These are phyloP conservation scores for Zonotrichia albicollis DNA, from an alignment of 2,797 vertebrate species.

Conservation along the genomic window DNA sequence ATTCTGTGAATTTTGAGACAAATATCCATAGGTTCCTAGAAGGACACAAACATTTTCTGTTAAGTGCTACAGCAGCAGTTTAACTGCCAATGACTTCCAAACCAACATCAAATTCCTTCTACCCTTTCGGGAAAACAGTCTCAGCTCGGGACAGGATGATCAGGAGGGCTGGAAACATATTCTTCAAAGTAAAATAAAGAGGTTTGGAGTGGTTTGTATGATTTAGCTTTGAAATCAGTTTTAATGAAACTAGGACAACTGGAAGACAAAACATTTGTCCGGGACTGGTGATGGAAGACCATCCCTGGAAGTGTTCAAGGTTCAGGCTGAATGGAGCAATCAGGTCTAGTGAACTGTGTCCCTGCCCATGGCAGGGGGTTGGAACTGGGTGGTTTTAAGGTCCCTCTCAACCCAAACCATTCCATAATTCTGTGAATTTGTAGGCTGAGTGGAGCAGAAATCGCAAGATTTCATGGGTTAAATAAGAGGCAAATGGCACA, in stretches of 20 bases:
- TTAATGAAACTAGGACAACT: background rate
- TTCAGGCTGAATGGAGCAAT: background rate
- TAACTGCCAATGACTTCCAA: background rate
- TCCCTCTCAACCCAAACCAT: background rate
- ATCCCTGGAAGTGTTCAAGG: background rate
- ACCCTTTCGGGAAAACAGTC: background rate
- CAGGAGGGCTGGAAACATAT: background rate
- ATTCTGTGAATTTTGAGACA: slow-evolving; percentile 99
- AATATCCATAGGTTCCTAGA: slow-evolving; percentile 98
- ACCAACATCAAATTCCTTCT: background rate
- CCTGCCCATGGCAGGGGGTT: background rate
- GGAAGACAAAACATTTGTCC: background rate
- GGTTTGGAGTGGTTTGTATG: background rate
- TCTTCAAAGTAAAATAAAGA: background rate
- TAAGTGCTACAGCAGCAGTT: background rate
- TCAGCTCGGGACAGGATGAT: background rate
- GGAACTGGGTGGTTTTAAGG: background rate
- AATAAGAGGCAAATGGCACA: background rate
- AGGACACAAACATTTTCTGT: slow-evolving; percentile 7
- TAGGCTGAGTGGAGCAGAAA: background rate
- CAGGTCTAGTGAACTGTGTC: background rate
- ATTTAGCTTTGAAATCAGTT: background rate
- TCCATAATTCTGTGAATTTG: background rate
- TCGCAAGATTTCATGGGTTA: background rate
- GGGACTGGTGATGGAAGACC: background rate